Evolutionary conservation across 2,888 invertebrate species (phyloP).

Genomic region (Eupithecia vulgata): DNA sequence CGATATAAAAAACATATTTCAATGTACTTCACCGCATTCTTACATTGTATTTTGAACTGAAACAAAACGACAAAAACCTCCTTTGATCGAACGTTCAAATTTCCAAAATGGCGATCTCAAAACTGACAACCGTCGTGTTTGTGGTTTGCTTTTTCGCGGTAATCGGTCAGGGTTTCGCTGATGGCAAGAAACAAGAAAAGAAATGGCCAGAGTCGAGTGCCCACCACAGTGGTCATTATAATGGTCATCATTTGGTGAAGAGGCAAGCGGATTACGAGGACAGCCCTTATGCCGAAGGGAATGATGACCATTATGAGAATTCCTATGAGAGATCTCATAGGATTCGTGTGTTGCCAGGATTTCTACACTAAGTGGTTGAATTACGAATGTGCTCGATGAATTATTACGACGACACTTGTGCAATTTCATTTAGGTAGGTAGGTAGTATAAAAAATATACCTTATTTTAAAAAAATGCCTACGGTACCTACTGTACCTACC

Average conservation of each 20-base stretch:
- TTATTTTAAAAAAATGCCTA: no score
- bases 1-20: conserved; percentile 24
- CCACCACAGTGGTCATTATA: not conserved
- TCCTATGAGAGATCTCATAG: conserved; percentile 63
- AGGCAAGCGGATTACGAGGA: conserved; percentile 61
- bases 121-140: conserved; percentile 55
- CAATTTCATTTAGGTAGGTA: conserved; percentile 28
- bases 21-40: not conserved
- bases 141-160: conserved; percentile 53
- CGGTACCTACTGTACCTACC: no score
- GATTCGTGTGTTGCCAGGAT: conserved; percentile 68
- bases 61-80: conserved; percentile 29
- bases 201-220: not conserved
- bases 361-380: conserved; percentile 55
- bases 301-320: conserved; percentile 50
- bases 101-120: conserved; percentile 57
- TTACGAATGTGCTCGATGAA: no score
- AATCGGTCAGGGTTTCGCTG: conserved; percentile 46
- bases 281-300: conserved; percentile 49
- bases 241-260: conserved; percentile 65
- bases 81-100: conserved; percentile 33
- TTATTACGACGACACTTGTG: conserved; percentile 35
- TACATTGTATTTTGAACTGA: not conserved
- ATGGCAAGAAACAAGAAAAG: conserved; percentile 23
- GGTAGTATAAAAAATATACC: no score